phyloP scores from a whole-genome alignment of 64 coral and sea anemone species.

The Acropora yongei region DNA sequence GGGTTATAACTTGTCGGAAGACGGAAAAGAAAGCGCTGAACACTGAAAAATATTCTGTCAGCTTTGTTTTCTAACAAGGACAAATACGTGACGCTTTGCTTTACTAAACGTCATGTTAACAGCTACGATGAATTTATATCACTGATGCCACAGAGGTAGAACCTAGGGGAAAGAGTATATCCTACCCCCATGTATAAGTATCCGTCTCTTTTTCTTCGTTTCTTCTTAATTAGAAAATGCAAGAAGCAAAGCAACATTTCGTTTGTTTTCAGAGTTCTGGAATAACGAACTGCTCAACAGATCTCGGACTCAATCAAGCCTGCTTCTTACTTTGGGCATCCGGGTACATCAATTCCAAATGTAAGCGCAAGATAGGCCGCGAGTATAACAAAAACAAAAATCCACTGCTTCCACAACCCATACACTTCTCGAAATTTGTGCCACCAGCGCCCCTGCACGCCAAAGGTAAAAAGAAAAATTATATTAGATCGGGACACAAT shows the following conservation, averaged over 20 bases:
- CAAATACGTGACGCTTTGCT: no score
- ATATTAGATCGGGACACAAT: neutral
- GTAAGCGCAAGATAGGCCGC: conserved; percentile 75
- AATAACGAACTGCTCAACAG: neutral
- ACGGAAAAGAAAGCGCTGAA: no score
- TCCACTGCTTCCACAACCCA: conserved; percentile 89
- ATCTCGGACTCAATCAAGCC: neutral
- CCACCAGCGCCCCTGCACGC: conserved; percentile 75
- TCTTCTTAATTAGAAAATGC: no score
- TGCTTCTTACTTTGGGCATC: conserved; percentile 85
- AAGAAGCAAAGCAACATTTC: neutral
- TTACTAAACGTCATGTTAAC: no score
- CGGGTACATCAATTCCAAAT: conserved; percentile 61
- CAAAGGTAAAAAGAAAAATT: neutral
- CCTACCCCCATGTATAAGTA: no score
- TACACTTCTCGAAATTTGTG: conserved; percentile 82
- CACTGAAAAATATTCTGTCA: no score
- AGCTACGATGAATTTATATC: no score
- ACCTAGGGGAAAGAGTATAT: no score
- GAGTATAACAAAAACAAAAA: conserved; percentile 65
- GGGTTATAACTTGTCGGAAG: no score
- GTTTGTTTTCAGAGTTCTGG: neutral
- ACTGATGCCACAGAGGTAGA: no score
- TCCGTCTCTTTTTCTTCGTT: no score
- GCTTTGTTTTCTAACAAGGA: no score